Conservation (phyloP, 2,888 invertebrate genomes). For the Meta bourneti region DNA sequence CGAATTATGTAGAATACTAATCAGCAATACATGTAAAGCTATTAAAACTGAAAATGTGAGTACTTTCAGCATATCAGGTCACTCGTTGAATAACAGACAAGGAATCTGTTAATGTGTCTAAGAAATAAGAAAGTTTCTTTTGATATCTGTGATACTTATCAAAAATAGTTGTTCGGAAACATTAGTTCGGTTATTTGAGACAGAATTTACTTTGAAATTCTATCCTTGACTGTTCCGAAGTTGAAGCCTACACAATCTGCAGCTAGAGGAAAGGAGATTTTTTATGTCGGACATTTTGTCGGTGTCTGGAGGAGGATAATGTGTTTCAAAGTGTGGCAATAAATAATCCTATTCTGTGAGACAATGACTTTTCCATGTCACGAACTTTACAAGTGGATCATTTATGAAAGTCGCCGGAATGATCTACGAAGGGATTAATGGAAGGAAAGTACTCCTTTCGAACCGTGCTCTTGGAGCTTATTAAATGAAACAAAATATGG, state of each 20-base stretch:
- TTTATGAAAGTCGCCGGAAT: conserved; percentile 57
- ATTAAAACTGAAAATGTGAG: not conserved
- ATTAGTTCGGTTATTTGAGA: not conserved
- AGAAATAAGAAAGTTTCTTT: too few relatives aligned
- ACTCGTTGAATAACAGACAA: too few relatives aligned
- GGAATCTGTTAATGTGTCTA: too few relatives aligned
- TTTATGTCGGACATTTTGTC: conserved; percentile 42
- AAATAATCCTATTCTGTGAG: conserved; percentile 68
- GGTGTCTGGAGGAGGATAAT: conserved; percentile 62
- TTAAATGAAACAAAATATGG: too few relatives aligned
- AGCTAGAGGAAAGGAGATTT: not conserved
- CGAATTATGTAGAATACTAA: too few relatives aligned
- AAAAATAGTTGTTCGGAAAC: not conserved
- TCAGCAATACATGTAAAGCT: too few relatives aligned
- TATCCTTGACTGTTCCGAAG: not conserved
- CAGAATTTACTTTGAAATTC: not conserved
- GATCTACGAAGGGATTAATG: conserved; percentile 43
- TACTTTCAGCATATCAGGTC: not conserved
- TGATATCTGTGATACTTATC: not conserved
- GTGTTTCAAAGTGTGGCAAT: conserved; percentile 69
- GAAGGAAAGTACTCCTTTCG: not conserved
- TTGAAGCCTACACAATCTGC: not conserved
- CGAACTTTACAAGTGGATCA: conserved; percentile 57
- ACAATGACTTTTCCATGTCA: conserved; percentile 72
- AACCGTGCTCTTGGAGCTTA: not conserved